These are phyloP conservation scores for Monopterus albus DNA, from an alignment of 2,113 vertebrate species.

Conservation along the genomic window DNA sequence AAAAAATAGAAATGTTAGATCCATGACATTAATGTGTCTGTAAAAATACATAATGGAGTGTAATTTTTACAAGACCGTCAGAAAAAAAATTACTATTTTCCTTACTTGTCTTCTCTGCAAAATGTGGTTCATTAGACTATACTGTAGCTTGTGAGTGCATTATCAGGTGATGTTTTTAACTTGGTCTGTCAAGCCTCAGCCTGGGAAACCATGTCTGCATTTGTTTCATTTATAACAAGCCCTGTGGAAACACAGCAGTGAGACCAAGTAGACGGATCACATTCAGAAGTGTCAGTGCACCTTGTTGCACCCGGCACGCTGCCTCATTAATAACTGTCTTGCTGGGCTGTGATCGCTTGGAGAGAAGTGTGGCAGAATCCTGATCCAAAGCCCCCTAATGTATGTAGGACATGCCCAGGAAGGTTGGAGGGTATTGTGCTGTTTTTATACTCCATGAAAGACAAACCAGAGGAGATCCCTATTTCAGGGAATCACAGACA, in stretches of 20 bases:
- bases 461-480: not conserved
- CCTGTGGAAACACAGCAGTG: slow-evolving; percentile 19
- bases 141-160: no score
- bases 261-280: slow-evolving; percentile 18
- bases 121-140: no score
- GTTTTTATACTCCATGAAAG: not conserved
- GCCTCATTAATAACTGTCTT: slow-evolving; percentile 54
- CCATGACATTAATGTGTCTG: not conserved
- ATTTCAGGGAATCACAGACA: not conserved
- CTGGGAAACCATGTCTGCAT: slow-evolving; percentile 5
- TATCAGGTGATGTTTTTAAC: slow-evolving; percentile 12
- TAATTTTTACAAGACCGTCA: not conserved
- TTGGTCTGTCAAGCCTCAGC: slow-evolving; percentile 6
- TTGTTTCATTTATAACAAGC: slow-evolving; percentile 10
- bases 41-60: not conserved
- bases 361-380: slow-evolving; percentile 23
- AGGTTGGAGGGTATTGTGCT: not conserved
- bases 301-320: slow-evolving; percentile 14
- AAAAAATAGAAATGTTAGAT: not conserved
- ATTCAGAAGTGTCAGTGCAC: slow-evolving; percentile 20
- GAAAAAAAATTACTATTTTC: not conserved
- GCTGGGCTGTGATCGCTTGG: slow-evolving; percentile 19
- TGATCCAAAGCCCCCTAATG: not conserved
- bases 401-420: slow-evolving; percentile 3
- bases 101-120: not conserved